Base-by-base conservation (phyloP, 2,888 invertebrate genomes). In the Perizoma flavofasciatum region DNA sequence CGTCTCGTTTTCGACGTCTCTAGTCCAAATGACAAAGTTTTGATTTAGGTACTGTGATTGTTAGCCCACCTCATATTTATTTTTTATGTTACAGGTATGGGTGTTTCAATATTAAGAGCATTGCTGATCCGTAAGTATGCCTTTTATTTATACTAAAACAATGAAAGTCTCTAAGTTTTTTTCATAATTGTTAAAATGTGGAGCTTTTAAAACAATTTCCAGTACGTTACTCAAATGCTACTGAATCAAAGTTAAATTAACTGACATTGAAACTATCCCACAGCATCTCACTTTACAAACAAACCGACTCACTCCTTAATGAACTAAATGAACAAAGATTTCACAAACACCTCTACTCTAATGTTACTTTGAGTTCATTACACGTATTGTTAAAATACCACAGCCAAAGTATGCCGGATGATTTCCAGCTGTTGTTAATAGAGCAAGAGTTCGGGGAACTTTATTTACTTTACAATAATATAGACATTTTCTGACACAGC, bases 351-450 rank as follows among this genome's bases (percentile, higher is more conserved):
- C 68, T 70, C 65, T 68, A 68, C 65, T 68, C 61, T 72, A 70
- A 71, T 66, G 72, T 70, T 73, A 67, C 74, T 65, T 68, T 72
- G 71, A 70, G 70, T 72, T 76, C 73, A 78, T 78, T 76, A 75
- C 70, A 63, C 63, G 65, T 72, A 72, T 75, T 77, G 75, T 74
- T 74, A 70, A 71, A 77, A 76, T 67, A 70, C 63, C 59, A 37
- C 58, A 57, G 54, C 54, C 58, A 22, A 61, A 58, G 58, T 58
- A 62, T 57, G 54, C 48, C 49, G 55, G 64, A 67, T 67, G 54
- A 55, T 45, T 61, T 56, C 82, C 82, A 81, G 79, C 77, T 81
- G 85, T 75, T 77, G 76, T 78, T 79, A 41, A 37, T 62, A 58
- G 58, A 55, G 33, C 58, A 34, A 46, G 62, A 62, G 62, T 34